These are phyloP conservation scores for Lasioglossum zephyrum DNA, from an alignment of 2,888 invertebrate species.

Conservation along the genomic window DNA sequence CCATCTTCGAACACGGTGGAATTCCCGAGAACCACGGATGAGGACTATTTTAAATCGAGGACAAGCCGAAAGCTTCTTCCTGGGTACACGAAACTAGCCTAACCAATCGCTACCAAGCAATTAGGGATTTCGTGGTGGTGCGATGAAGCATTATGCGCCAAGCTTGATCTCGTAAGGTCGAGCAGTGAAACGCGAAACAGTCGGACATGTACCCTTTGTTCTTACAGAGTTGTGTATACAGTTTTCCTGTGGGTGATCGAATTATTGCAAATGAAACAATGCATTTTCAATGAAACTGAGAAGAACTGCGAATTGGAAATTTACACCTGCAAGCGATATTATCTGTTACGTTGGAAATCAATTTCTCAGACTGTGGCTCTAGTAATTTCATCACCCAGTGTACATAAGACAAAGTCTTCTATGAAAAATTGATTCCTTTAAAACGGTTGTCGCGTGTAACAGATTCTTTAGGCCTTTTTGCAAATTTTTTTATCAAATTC, in stretches of 20 bases:
- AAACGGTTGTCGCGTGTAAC: background rate
- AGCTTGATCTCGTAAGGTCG: background rate
- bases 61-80: background rate
- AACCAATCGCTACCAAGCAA: background rate
- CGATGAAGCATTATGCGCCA: background rate
- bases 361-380: background rate
- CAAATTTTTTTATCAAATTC: background rate
- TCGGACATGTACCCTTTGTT: background rate
- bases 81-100: background rate
- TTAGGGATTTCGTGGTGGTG: constrained; percentile 8
- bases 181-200: background rate
- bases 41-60: background rate
- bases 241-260: background rate
- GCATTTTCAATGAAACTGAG: too few species aligned
- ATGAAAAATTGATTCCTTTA: background rate
- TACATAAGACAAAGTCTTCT: background rate
- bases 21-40: background rate
- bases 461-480: background rate
- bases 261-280: background rate
- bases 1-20: background rate
- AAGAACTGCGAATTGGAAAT: background rate
- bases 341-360: background rate
- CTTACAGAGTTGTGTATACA: background rate
- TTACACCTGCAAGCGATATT: background rate
- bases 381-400: background rate